Evolutionary conservation across 1,140 invertebrate genomes (phyloP), one percentile per base, ranked within the genome.

Genomic region (Drosophila subobscura): DNA sequence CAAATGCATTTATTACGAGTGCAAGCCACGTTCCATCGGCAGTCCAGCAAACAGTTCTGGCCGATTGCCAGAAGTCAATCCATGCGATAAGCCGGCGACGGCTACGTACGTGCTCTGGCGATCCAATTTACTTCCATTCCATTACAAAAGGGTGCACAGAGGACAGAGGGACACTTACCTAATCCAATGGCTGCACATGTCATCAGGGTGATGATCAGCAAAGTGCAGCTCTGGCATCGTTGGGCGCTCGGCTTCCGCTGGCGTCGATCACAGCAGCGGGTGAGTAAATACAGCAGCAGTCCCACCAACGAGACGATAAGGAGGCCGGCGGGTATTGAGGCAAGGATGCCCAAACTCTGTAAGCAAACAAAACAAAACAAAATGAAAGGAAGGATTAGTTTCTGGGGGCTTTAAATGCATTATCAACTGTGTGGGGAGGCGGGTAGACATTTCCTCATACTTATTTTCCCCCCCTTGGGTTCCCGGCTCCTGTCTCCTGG

Each of bases 241-340:
- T 96, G 95, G 75, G 95, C 95, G 79, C 94, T 94, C 74, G 94
- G 94, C 66, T 95, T 94, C 64, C 97, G 94, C 72, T 96, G 96
- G 91, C 97, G 96, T 79, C 96, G 94, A 93, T 98, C 97, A 93
- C 97, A 98, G 92, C 98, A 99, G 92, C 97, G 94, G 71, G 97
- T 97, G 89, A 98, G 94, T 78, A 98, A 93, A 92, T 98, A 98
- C 66, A 98, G 95, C 74, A 98, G 93, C 72, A 98, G 94, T 41
- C 97, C 94, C 66, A 98, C 93, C 58, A 98, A 93, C 4, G 97
- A 97, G 25, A 98, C 92, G 78, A 98, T 97, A 72, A 98, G 93
- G 94, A 97, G 96, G 33, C 95, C 95, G 65, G 97, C 97, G 8
- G 98, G 98, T 77, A 98, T 94, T 40, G 97, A 97, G 42, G 95